Percentiles rank a stretch among this genome's conserved stretches.
These are phyloP conservation scores for Hippoglossus hippoglossus DNA, from an alignment of 2,797 vertebrate genomes.

Conservation along the genomic window DNA sequence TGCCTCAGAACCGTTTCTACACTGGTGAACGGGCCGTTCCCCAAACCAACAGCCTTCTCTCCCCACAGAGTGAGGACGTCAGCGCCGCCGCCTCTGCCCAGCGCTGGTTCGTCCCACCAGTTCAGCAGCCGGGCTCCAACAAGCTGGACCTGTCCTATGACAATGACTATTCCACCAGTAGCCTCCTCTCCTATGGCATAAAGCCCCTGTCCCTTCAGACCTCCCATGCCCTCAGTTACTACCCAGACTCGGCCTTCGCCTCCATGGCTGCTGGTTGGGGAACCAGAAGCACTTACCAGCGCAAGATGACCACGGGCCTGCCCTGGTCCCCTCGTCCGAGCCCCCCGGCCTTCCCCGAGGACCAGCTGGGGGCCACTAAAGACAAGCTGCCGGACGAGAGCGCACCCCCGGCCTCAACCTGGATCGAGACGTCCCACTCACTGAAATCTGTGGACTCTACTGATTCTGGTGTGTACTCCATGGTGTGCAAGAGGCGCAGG, in stretches of 20 bases:
- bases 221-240: conserved; percentile 94
- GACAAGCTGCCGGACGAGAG: conserved; percentile 96
- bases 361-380: conserved; percentile 89
- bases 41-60: conserved; percentile 94
- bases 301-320: conserved; percentile 93
- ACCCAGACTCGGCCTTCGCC: conserved; percentile 94
- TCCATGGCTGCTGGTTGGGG: conserved; percentile 94
- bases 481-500: conserved; percentile 95
- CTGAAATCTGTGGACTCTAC: conserved; percentile 96
- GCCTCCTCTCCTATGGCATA: conserved; percentile 95
- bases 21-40: conserved; percentile 94
- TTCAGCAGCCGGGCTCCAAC: conserved; percentile 92
- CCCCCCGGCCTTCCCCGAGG: conserved; percentile 92
- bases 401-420: conserved; percentile 79
- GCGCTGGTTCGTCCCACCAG: conserved; percentile 95
- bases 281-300: conserved; percentile 92
- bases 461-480: conserved; percentile 93
- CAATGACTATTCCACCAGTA: conserved; percentile 92
- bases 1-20: conserved; percentile 96
- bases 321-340: conserved; percentile 96
- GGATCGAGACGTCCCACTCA: conserved; percentile 95
- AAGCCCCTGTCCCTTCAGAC: conserved; percentile 96
- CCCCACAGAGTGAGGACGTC: conserved; percentile 93
- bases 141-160: conserved; percentile 96
- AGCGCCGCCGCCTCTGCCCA: conserved; percentile 88